Evolutionary conservation across 2,888 invertebrate genomes (phyloP).

Genomic region (Hyposoter didymator): DNA sequence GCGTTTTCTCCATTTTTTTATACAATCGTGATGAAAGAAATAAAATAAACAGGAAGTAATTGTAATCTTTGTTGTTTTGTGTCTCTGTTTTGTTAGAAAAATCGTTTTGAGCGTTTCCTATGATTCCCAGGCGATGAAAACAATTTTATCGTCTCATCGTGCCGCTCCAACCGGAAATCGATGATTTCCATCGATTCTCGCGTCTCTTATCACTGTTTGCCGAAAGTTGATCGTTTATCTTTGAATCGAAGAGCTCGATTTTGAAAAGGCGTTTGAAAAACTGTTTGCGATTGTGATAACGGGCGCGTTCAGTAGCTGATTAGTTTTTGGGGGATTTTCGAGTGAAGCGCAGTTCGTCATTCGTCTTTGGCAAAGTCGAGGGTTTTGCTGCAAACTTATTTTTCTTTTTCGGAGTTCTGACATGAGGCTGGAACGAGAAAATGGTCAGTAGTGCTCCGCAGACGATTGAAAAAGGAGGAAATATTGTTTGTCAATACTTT

Average conservation of each 20-base stretch:
- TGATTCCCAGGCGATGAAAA: neutral
- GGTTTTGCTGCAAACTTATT: neutral
- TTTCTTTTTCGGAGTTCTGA: neutral
- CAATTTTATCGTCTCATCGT: neutral
- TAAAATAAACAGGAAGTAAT: neutral
- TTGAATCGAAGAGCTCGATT: neutral
- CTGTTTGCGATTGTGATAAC: neutral
- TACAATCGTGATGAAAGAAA: neutral
- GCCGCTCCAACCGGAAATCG: neutral
- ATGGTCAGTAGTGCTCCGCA: neutral
- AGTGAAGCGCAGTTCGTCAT: conserved; percentile 2
- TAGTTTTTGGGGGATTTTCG: neutral
- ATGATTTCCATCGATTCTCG: neutral
- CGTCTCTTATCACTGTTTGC: neutral
- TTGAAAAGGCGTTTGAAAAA: neutral
- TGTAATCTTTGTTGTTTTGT: neutral
- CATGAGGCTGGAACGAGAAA: neutral
- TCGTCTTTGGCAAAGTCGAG: neutral
- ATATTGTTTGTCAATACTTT: neutral
- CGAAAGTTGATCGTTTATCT: conserved; percentile 12
- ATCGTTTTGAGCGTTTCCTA: no score
- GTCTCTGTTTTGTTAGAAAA: neutral
- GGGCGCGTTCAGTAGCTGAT: neutral
- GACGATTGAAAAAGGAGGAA: neutral
- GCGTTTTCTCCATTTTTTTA: neutral